phyloP scores from a whole-genome alignment of 2,888 invertebrate species.

The Stenodera caucasica region DNA sequence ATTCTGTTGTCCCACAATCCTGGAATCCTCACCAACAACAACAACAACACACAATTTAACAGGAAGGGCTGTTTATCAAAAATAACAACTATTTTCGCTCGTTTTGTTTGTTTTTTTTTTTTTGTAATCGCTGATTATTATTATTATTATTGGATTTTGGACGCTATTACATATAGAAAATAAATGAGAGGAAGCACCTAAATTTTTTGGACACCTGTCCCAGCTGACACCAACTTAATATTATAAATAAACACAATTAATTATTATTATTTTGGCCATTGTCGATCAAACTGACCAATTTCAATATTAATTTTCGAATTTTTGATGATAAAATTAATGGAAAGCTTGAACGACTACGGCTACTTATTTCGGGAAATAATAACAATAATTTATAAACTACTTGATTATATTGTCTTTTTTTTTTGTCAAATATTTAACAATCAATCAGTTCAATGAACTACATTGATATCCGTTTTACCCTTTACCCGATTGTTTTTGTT shows the following conservation, averaged over 20 bases:
- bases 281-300: neutral
- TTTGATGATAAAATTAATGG: neutral
- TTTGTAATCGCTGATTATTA: constrained; percentile 12
- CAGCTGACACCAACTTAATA: constrained; percentile 55
- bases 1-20: constrained; percentile 38
- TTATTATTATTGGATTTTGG: constrained; percentile 26
- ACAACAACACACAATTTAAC: constrained; percentile 10
- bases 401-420: constrained; percentile 26
- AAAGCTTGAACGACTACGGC: constrained; percentile 5
- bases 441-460: constrained; percentile 19
- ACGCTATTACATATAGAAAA: constrained; percentile 34
- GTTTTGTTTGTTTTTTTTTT: neutral
- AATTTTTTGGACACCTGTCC: constrained; percentile 53
- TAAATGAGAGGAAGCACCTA: constrained; percentile 47
- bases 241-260: constrained; percentile 25
- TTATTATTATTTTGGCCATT: neutral
- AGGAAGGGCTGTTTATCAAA: constrained; percentile 31
- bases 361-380: constrained; percentile 27
- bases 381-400: constrained; percentile 23
- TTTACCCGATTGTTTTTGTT: neutral
- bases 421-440: constrained; percentile 12
- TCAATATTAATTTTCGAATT: neutral
- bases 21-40: constrained; percentile 44
- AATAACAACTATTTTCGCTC: constrained; percentile 22
- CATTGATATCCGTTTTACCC: neutral